Evolutionary conservation across 2,888 invertebrate genomes (phyloP).

Genomic region (Nineta flava): DNA sequence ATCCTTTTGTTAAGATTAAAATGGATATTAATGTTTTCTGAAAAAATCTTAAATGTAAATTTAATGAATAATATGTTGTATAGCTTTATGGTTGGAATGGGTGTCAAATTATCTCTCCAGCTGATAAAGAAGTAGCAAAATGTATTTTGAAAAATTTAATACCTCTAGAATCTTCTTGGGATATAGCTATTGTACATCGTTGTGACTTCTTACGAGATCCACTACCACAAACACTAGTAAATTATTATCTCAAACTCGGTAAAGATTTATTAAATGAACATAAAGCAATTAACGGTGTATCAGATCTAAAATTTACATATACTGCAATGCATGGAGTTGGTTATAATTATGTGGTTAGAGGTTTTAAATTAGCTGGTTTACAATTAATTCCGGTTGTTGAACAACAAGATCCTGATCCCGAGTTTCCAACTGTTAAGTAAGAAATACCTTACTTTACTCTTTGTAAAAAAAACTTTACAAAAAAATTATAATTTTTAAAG

Average conservation of each 20-base stretch:
- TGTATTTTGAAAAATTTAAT: constrained; percentile 59
- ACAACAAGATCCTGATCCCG: constrained; percentile 83
- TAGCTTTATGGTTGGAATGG: constrained; percentile 87
- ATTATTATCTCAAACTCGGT: constrained; percentile 49
- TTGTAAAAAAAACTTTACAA: neutral
- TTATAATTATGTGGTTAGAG: constrained; percentile 54
- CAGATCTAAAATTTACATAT: constrained; percentile 58
- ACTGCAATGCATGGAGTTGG: constrained; percentile 99
- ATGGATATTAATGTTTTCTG: neutral
- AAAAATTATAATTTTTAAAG: constrained; percentile 15
- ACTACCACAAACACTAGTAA: constrained; percentile 41
- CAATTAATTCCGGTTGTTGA: constrained; percentile 50
- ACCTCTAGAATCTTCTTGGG: constrained; percentile 69
- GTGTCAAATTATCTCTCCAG: constrained; percentile 86
- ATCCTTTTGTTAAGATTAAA: neutral
- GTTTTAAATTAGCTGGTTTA: constrained; percentile 60
- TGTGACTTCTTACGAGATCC: constrained; percentile 51
- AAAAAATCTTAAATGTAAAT: no score
- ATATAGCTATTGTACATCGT: constrained; percentile 37
- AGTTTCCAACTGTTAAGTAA: constrained; percentile 83
- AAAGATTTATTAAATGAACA: constrained; percentile 35
- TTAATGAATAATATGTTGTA: constrained; percentile 3
- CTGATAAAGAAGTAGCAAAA: constrained; percentile 72
- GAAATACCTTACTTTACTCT: constrained; percentile 4
- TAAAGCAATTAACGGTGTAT: constrained; percentile 35